A percentile compares a stretch with the other conserved stretches of the same genome.
Conservation (phyloP, 2,797 vertebrate species). For the Propithecus deckenii region DNA sequence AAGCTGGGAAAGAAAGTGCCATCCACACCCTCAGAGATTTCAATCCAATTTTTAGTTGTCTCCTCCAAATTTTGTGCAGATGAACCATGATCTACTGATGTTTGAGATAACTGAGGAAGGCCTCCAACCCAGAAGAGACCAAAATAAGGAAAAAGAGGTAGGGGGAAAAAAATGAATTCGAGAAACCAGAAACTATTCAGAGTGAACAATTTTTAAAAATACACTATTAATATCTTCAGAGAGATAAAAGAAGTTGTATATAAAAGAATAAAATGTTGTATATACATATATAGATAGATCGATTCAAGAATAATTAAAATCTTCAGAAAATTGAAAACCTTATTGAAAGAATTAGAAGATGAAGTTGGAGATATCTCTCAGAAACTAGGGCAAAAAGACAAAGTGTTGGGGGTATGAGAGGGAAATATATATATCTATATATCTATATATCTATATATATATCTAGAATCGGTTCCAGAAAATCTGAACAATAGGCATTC, state of each 20-base stretch:
- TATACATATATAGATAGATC: not conserved
- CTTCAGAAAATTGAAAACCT: not conserved
- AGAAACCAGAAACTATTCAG: not conserved
- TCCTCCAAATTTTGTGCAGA: not conserved
- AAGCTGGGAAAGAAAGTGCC: not conserved
- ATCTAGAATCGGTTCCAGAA: not conserved
- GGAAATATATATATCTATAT: not conserved
- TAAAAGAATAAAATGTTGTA: not conserved
- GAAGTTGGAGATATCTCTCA: not conserved
- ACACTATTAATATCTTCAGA: not conserved
- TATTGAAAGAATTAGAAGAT: not conserved
- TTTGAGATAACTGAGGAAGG: not conserved
- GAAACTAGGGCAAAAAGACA: not conserved
- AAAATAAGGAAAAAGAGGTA: not conserved
- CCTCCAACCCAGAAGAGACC: not conserved
- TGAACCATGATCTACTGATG: not conserved
- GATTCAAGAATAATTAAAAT: not conserved
- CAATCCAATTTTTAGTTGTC: not conserved
- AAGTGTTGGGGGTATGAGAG: not conserved
- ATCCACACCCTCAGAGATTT: not conserved
- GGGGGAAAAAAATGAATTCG: not conserved
- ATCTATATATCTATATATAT: not conserved
- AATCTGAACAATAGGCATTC: not conserved
- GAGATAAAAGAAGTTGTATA: not conserved
- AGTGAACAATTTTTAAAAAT: not conserved